A percentile compares a stretch with the other conserved stretches of the same genome.
Evolutionary conservation across 1,140 invertebrate species (phyloP).

Genomic region (Drosophila hydei): DNA sequence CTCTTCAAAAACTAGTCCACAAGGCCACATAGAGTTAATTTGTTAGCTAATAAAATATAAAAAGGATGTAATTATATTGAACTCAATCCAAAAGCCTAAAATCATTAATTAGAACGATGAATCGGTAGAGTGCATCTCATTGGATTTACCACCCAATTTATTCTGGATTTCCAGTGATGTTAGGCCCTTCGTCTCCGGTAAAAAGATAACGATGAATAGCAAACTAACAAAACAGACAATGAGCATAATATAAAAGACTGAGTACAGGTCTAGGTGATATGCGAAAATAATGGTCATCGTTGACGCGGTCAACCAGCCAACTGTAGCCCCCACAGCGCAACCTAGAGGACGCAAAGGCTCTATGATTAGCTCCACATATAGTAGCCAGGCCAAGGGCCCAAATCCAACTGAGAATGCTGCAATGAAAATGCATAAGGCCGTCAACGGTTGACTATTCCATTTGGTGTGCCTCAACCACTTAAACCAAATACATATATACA

Average conservation of each 20-base stretch:
- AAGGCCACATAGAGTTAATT: no score
- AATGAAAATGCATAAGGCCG: not conserved
- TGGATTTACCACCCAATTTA: not conserved
- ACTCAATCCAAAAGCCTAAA: no score
- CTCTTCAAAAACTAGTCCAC: no score
- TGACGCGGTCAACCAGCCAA: not conserved
- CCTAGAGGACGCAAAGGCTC: not conserved
- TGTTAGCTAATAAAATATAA: no score
- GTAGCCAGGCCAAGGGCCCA: not conserved
- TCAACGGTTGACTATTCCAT: not conserved
- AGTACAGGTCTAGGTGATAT: not conserved
- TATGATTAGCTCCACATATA: not conserved
- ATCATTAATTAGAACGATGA: constrained; percentile 5
- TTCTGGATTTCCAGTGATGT: constrained; percentile 4
- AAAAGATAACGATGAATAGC: not conserved
- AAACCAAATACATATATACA: constrained; percentile 1
- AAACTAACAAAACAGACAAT: constrained; percentile 1
- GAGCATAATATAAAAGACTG: not conserved
- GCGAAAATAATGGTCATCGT: not conserved
- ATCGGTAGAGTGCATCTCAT: not conserved
- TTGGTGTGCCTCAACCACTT: not conserved
- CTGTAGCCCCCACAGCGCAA: not conserved
- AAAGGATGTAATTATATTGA: no score
- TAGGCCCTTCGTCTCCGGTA: constrained; percentile 43
- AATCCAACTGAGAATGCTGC: not conserved